phyloP scores from a whole-genome alignment of 2,113 vertebrate genomes.

The Marmota monax region DNA sequence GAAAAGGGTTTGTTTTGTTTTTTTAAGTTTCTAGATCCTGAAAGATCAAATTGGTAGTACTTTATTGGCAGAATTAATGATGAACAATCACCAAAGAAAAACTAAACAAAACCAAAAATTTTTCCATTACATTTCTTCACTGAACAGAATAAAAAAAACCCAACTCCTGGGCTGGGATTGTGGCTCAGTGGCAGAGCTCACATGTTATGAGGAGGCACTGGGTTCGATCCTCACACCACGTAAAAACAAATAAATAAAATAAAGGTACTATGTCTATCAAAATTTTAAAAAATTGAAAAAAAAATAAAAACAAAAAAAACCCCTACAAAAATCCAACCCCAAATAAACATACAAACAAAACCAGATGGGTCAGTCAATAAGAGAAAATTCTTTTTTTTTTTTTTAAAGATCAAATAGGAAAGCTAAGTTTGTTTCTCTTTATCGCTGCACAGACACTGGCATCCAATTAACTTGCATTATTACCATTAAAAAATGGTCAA shows the following conservation, averaged over 20 bases:
- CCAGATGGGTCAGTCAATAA: neutral
- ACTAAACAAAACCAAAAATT: neutral
- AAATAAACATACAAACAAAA: neutral
- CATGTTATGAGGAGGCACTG: too few relatives aligned
- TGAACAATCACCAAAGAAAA: constrained; percentile 38
- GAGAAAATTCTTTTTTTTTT: too few relatives aligned
- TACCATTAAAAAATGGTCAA: constrained; percentile 17
- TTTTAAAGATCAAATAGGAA: too few relatives aligned
- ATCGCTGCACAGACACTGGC: neutral
- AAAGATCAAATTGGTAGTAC: neutral
- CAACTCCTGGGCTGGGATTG: neutral
- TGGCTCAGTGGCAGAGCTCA: too few relatives aligned
- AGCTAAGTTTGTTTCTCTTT: neutral
- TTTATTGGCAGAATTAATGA: neutral
- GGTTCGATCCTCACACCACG: too few relatives aligned
- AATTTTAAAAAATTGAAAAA: too few relatives aligned
- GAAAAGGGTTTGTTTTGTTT: neutral
- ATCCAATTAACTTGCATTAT: neutral
- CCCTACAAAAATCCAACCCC: neutral
- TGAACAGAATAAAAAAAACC: neutral
- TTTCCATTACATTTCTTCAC: neutral
- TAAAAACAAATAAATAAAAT: too few relatives aligned
- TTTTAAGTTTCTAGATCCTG: neutral
- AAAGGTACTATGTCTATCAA: too few relatives aligned
- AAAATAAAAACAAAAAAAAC: too few relatives aligned